phyloP scores from a whole-genome alignment of 2,797 vertebrate genomes.

The Onychomys leucogaster region DNA sequence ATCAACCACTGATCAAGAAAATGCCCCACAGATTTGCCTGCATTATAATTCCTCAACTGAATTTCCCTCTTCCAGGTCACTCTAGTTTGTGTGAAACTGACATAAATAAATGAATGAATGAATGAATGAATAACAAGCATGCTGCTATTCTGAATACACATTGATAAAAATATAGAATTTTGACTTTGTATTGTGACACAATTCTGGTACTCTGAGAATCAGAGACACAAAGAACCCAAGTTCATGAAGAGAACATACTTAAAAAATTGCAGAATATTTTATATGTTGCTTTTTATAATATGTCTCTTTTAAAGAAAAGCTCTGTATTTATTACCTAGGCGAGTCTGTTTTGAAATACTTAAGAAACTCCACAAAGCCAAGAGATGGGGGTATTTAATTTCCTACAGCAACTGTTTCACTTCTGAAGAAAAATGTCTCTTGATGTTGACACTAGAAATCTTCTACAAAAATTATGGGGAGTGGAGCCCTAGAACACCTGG shows the following conservation, averaged over 20 bases:
- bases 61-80: background rate
- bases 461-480: background rate
- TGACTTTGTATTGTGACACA: background rate
- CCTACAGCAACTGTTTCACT: background rate
- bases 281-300: background rate
- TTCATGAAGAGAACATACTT: background rate
- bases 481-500: background rate
- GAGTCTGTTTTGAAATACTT: background rate
- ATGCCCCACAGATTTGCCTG: background rate
- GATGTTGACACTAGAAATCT: background rate
- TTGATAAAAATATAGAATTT: background rate
- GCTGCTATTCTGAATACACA: background rate
- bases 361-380: background rate
- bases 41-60: background rate
- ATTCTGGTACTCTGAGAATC: background rate
- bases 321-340: background rate
- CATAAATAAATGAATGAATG: no score
- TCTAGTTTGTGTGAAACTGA: background rate
- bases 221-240: background rate
- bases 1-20: no score
- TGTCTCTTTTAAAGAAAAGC: background rate
- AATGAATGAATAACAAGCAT: background rate
- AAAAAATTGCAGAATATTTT: background rate
- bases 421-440: background rate
- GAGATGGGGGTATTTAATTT: background rate